A percentile compares a stretch with the other conserved stretches of the same genome.
Evolutionary conservation across 2,888 invertebrate species (phyloP).

Genomic region (Dolichopus griseipennis): DNA sequence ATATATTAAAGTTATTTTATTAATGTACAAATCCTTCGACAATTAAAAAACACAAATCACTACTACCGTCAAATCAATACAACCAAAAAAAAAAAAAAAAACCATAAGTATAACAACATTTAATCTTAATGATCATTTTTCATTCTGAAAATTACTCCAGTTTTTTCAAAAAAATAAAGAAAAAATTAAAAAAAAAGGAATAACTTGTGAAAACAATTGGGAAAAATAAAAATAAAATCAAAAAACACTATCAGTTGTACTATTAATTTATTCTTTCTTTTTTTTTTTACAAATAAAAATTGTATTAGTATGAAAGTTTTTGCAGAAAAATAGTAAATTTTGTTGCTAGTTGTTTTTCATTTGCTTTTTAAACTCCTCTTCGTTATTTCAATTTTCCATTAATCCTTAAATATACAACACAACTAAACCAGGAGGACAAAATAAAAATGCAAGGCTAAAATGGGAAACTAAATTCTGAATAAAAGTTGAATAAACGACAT

Average conservation of each 20-base stretch:
- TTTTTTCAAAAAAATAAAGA: background rate
- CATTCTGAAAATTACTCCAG: background rate
- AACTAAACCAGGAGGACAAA: background rate
- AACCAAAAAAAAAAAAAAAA: background rate
- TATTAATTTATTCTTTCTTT: background rate
- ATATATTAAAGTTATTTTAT: no score
- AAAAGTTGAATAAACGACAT: no score
- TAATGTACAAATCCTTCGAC: no score
- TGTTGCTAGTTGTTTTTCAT: no score
- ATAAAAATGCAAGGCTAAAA: background rate
- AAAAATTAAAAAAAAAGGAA: no score
- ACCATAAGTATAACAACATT: no score
- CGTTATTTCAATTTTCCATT: background rate
- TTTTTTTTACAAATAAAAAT: background rate
- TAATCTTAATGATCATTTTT: background rate
- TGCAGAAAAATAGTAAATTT: background rate
- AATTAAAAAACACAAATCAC: background rate
- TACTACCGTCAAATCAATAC: background rate
- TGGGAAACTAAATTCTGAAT: no score
- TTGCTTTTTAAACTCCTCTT: no score
- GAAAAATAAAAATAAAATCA: no score
- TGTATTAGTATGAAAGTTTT: background rate
- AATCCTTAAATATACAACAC: no score
- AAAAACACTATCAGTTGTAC: background rate
- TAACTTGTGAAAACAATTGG: background rate